phyloP scores from a whole-genome alignment of 2,888 invertebrate genomes.

The Xylota sylvarum region DNA sequence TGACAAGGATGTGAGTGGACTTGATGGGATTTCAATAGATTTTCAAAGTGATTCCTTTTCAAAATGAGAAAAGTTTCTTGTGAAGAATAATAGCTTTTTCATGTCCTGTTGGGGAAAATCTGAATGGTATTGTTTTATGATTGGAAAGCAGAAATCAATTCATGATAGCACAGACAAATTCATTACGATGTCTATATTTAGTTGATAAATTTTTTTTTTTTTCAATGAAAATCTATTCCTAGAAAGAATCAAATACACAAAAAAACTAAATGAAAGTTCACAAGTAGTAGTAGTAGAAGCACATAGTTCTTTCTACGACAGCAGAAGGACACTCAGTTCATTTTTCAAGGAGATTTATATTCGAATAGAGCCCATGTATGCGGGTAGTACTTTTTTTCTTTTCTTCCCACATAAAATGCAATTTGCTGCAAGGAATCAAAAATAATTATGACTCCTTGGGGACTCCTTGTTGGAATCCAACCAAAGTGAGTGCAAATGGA shows the following conservation, averaged over 20 bases:
- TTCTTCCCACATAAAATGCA: conserved; percentile 6
- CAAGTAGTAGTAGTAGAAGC: not conserved
- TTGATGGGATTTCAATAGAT: conserved; percentile 16
- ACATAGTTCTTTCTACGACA: not conserved
- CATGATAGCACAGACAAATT: not conserved
- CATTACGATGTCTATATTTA: too few relatives aligned
- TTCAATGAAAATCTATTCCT: not conserved
- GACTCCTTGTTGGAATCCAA: conserved; percentile 29
- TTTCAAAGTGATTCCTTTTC: not conserved
- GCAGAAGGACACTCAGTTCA: conserved; percentile 1
- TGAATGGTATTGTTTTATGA: not conserved
- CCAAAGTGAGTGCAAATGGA: conserved; percentile 40
- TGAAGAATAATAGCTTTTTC: not conserved
- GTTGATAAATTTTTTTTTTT: not conserved
- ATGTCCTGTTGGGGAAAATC: not conserved
- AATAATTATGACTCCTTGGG: conserved; percentile 35
- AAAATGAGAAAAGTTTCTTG: not conserved
- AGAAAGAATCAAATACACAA: not conserved
- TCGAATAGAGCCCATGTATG: not conserved
- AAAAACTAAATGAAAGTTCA: not conserved
- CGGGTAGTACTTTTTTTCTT: not conserved
- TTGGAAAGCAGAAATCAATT: not conserved
- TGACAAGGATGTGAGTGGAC: not conserved
- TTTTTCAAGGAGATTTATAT: conserved; percentile 2
- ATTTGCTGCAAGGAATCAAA: conserved; percentile 27